These are phyloP conservation scores for Montipora sp. DNA, from an alignment of 64 coral and sea anemone species.

Conservation along the genomic window DNA sequence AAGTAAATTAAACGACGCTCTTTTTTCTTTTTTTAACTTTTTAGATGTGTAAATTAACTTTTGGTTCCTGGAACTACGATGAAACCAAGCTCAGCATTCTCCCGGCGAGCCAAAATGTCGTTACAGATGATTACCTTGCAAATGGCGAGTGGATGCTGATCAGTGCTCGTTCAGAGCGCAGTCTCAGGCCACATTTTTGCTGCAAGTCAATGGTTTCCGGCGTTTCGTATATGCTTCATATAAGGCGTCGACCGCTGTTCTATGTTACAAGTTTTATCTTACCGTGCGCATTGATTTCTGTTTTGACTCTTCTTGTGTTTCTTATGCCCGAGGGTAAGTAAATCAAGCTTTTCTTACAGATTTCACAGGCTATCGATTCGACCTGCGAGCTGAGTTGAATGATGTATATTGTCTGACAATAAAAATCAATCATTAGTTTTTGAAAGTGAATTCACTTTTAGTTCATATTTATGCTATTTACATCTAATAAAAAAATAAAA, in stretches of 20 bases:
- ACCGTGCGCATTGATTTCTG: slow-evolving; percentile 88
- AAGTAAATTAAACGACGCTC: no score
- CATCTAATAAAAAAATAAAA: no score
- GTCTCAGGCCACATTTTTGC: slow-evolving; percentile 73
- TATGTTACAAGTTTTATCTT: slow-evolving; percentile 91
- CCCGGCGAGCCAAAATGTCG: slow-evolving; percentile 34
- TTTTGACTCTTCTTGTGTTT: slow-evolving; percentile 85
- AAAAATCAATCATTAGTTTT: neutral
- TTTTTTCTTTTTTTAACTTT: neutral
- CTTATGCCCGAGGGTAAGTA: slow-evolving; percentile 81
- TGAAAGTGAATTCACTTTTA: neutral
- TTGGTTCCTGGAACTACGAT: slow-evolving; percentile 92
- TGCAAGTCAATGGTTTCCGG: slow-evolving; percentile 74
- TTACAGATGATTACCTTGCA: slow-evolving; percentile 41
- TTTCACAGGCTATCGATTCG: neutral
- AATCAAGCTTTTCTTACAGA: no score
- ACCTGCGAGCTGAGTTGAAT: neutral
- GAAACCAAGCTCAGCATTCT: slow-evolving; percentile 72
- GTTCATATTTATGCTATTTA: no score
- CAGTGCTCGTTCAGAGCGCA: slow-evolving; percentile 54
- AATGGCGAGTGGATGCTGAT: slow-evolving; percentile 91
- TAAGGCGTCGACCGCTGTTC: slow-evolving; percentile 75
- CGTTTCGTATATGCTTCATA: slow-evolving; percentile 82
- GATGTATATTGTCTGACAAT: neutral
- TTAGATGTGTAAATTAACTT: slow-evolving; percentile 76